Conservation (phyloP, 2,797 vertebrate genomes). For the Botia almorhae region DNA sequence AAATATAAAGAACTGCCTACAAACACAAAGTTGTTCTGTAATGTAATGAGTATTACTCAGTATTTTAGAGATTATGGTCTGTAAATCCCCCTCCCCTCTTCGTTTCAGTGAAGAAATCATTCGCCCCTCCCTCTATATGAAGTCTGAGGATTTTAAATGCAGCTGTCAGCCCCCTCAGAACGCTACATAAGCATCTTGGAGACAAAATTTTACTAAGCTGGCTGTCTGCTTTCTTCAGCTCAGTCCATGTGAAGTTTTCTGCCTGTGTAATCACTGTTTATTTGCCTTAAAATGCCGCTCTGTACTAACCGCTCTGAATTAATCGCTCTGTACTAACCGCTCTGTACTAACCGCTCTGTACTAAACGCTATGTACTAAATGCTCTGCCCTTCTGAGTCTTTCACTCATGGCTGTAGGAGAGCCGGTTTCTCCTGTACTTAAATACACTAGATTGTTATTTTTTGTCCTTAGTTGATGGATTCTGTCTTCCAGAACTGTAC, state of each 20-base stretch:
- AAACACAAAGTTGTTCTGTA: conserved; percentile 44
- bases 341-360: too few relatives aligned
- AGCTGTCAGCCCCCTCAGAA: conserved; percentile 35
- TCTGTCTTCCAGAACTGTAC: too few relatives aligned
- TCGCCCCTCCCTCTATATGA: conserved; percentile 39
- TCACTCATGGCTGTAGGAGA: too few relatives aligned
- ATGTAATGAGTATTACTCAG: conserved; percentile 74
- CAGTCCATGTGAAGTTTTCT: background rate
- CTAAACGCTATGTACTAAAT: too few relatives aligned
- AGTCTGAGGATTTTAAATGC: conserved; percentile 41
- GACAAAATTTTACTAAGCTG: conserved; percentile 32
- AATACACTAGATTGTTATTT: too few relatives aligned
- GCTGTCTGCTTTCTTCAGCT: conserved; percentile 10
- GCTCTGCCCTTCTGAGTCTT: too few relatives aligned
- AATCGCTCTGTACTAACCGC: too few relatives aligned
- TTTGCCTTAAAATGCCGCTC: conserved; percentile 5
- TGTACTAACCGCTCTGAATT: background rate
- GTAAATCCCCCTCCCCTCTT: conserved; percentile 65
- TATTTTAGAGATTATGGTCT: conserved; percentile 70
- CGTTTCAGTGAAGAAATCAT: conserved; percentile 33
- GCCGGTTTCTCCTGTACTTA: too few relatives aligned
- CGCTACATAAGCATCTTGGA: conserved; percentile 41
- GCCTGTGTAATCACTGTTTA: conserved; percentile 39
- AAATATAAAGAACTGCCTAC: background rate
- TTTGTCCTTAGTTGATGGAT: too few relatives aligned